Base-by-base conservation (phyloP, 64 coral and sea anemone genomes). In the Montipora sp. region DNA sequence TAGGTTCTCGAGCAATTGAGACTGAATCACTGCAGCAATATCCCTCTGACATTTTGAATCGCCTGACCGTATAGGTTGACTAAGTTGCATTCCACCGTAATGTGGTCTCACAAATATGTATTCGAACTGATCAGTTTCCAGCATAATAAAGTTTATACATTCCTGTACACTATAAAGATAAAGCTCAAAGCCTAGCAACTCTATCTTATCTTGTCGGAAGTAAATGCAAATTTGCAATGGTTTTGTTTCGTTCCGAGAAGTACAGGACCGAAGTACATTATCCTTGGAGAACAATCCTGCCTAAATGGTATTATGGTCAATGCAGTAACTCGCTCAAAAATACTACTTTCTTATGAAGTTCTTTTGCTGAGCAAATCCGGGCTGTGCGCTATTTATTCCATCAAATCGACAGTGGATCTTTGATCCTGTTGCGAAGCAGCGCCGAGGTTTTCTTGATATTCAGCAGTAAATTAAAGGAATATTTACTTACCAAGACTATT, bases 1-100 rank as follows among this genome's bases (percentile, higher is more conserved):
- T 0, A 16, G 46, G 18, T 70, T 72, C 61, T 48, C 55, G 18
- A 19, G 81, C 81, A 68, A 84, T 84, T 69, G 61, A 72, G 82
- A 85, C 36, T 36, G 36, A 63, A 85, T 18, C 82, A 71, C n/a
- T 85, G 48, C 19, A 66, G 5, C 12, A 23, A 68, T 68, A 72
- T 49, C 45, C 14, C 60, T 68, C 27, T 71, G 16, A 63, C 82
- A 72, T 70, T 22, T 84, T 70, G 16, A 72, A 70, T 8, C 22
- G n/a, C 20, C 3, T 85, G 45, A 20, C 6, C 46, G 12, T 44
- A 19, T 21, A 59, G 51, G 23, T 27, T 60, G 16, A 63, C 21
- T 36, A 13, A 49, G 63, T 18, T 4, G 21, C 23, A 81, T 60
- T 85, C 18, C 45, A 9, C 18, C 14, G 60, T 67, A 18, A 46